Evolutionary conservation across 2,888 invertebrate genomes (phyloP), one percentile per base, ranked within the genome.

Genomic region (Plebejus anna): DNA sequence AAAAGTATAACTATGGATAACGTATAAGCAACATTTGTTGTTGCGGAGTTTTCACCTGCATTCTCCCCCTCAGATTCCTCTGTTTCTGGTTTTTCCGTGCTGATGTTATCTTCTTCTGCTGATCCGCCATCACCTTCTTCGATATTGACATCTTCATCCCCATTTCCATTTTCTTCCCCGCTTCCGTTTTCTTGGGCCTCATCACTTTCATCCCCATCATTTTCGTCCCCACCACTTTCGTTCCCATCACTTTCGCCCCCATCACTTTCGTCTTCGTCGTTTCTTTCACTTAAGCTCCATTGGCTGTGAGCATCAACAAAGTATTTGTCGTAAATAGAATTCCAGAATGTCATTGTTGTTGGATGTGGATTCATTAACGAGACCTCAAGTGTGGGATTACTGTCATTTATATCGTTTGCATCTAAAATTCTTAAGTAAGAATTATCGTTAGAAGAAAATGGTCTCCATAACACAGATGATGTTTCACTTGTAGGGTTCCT

Each of bases 251-350:
- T 42, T 75, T 32, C 32, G 32, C 2, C 32, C 32, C 32, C 79
- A 6, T 77, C 78, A 2, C 82, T 82, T 4, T 82, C 82, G 4
- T 83, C 82, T 0, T 85, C 86, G 5, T 85, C 88, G 16, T 80
- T 78, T 42, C 85, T 84, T 1, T 84, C 83, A 32, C 51, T 78
- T 71, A 88, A 75, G 4, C 81, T 81, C 89, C 90, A 92, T 70
- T 78, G 86, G 70, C 89, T 84, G 78, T 84, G 80, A 51, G 92
- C 91, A 79, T 92, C 92, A 13, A 86, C 78, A 77, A 91, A 93
- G 80, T 89, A 80, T 1, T 85, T 80, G 3, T 79, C 79, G 79
- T 92, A 92, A 76, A 92, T 86, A 6, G 80, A 77, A 61, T 90
- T 84, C 92, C 92, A 93, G 78, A 92, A 92, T 0, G 78, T 75